Conservation (phyloP, 2,113 vertebrate species). For the Hyla sarda region DNA sequence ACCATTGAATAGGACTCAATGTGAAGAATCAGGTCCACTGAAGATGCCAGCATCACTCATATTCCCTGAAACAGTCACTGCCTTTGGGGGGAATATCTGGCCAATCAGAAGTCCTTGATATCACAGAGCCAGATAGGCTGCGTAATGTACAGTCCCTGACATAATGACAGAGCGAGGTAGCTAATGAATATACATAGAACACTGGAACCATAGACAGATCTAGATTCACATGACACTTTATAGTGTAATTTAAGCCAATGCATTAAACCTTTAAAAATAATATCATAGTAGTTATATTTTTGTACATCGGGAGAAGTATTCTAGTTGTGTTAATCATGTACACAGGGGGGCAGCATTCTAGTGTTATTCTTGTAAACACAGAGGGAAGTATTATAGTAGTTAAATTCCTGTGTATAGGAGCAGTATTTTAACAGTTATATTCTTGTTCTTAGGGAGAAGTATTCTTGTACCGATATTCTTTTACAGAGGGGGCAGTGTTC, state of each 20-base stretch:
- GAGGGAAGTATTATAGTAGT: neutral
- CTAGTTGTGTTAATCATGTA: neutral
- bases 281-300: neutral
- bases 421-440: neutral
- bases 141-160: neutral
- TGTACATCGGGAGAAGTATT: neutral
- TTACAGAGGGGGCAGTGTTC: neutral
- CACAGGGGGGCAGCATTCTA: neutral
- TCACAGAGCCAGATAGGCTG: constrained; percentile 21
- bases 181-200: constrained; percentile 26
- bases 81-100: constrained; percentile 21
- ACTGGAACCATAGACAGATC: neutral
- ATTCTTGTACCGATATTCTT: neutral
- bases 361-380: neutral
- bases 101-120: constrained; percentile 25
- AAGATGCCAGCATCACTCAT: constrained; percentile 13
- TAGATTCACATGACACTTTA: neutral
- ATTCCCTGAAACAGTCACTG: neutral
- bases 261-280: neutral
- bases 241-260: neutral
- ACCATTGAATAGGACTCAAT: neutral
- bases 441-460: neutral
- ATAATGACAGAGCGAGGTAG: neutral
- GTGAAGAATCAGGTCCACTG: neutral
- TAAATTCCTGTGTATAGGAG: neutral